Base-by-base conservation (phyloP, 2,888 invertebrate genomes). In the Vesta saturnalis region DNA sequence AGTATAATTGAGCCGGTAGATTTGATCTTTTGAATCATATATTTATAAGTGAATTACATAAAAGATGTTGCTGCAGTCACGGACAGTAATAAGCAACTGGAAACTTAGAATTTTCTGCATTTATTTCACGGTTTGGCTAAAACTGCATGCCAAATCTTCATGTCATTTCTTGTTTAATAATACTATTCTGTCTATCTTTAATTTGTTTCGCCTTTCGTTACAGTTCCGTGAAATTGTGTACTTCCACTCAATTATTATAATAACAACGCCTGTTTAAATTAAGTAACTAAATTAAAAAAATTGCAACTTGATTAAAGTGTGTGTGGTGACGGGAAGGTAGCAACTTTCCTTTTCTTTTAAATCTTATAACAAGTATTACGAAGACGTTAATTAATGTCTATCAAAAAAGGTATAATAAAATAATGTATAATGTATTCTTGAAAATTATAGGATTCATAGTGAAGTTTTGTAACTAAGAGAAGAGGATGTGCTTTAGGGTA, bases 191-290 rank as follows among this genome's bases (percentile, higher is more conserved):
- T 39, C 39, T 43, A 8, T 52, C 16, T 60, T 49, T 60, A 60
- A 60, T 60, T 60, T 60, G 60, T 60, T 60, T 60, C 60, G 52
- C 60, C 43, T 60, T 60, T 60, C 52, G 60, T 52, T 18, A 60
- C 60, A 60, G 30, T 60, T 18, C 22, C 60, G 60, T 60, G 60
- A 60, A 60, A 60, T 60, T 60, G 60, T 49, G 35, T 52, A 60
- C 60, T 60, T 60, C 60, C 60, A 60, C 49, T 52, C 47, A 60
- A 60, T 60, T 60, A 49, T 43, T 35, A 60, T 47, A 30, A n/a
- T n/a, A n/a, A 52, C 30, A 47, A 47, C 60, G 60, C 30, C 52
- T 49, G 21, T 60, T 49, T 52, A 30, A 60, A 43, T 59, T 47
- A 43, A 59, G 43, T 22, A 59, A 47, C 59, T 18, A 47, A 47